Conservation (phyloP, 2,113 vertebrate species). For the Rhabdomys dilectus region DNA sequence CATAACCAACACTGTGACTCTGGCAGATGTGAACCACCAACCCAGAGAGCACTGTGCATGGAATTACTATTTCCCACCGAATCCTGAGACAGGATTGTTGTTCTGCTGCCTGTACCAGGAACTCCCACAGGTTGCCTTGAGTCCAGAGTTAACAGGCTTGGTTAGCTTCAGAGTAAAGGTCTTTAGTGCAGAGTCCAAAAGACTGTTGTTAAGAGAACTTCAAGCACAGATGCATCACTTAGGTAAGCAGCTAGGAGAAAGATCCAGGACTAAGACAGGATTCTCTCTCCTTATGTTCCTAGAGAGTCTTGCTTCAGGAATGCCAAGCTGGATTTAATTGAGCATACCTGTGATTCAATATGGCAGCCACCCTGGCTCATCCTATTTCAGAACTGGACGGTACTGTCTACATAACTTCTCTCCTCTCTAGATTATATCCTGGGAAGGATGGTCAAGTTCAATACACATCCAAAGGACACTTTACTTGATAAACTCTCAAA, state of each 20-base stretch:
- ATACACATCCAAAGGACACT: background rate
- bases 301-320: background rate
- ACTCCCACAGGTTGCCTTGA: background rate
- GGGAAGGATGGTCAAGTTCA: background rate
- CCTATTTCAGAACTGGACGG: background rate
- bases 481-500: background rate
- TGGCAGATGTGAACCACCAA: background rate
- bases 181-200: background rate
- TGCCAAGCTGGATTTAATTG: background rate
- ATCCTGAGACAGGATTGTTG: background rate
- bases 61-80: accelerated
- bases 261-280: background rate
- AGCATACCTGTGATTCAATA: background rate
- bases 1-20: accelerated
- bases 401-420: accelerated
- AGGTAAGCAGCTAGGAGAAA: background rate
- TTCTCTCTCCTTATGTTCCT: background rate
- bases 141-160: background rate
- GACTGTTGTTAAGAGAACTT: background rate
- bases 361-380: accelerated
- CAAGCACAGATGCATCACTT: background rate
- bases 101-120: background rate
- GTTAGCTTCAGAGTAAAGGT: background rate
- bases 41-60: too few species aligned
- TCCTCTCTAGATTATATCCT: background rate